Conservation (phyloP, 2,888 invertebrate genomes). For the Metallyticus violacea region DNA sequence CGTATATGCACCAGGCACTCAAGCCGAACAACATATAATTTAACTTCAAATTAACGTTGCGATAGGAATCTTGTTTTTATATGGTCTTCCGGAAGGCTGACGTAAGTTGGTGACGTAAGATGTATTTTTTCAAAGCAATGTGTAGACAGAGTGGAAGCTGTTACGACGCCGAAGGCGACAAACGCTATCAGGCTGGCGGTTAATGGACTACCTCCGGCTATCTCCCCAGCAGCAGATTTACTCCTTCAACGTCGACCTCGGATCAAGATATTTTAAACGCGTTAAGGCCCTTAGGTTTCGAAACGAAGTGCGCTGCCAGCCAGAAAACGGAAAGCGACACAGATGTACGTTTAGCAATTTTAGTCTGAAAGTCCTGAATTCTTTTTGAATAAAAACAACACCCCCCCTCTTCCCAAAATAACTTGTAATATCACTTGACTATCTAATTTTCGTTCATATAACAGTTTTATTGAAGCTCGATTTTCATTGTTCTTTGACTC, state of each 20-base stretch:
- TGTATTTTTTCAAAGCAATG: too few species aligned
- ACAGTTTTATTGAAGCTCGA: too few species aligned
- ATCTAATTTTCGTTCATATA: too few species aligned
- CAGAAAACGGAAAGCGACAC: not conserved
- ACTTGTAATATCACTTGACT: too few species aligned
- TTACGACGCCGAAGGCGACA: not conserved
- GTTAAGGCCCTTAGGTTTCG: not conserved
- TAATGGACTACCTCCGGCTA: not conserved
- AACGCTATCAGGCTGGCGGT: not conserved
- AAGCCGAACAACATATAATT: not conserved
- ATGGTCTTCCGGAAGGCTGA: not conserved
- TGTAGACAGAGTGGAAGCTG: not conserved
- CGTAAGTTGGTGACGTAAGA: not conserved
- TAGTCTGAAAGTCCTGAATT: too few species aligned
- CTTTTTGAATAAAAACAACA: too few species aligned
- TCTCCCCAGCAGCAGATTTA: not conserved
- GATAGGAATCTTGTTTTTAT: not conserved
- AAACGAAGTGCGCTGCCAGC: too few species aligned
- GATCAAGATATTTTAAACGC: too few species aligned
- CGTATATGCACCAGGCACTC: not conserved
- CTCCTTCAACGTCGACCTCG: not conserved
- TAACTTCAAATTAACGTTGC: too few species aligned
- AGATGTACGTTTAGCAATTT: too few species aligned
- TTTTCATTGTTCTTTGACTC: too few species aligned
- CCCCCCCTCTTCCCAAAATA: too few species aligned